Evolutionary conservation across 2,113 vertebrate genomes (phyloP), one percentile per base, ranked within the genome.

Genomic region (Bucco capensis): DNA sequence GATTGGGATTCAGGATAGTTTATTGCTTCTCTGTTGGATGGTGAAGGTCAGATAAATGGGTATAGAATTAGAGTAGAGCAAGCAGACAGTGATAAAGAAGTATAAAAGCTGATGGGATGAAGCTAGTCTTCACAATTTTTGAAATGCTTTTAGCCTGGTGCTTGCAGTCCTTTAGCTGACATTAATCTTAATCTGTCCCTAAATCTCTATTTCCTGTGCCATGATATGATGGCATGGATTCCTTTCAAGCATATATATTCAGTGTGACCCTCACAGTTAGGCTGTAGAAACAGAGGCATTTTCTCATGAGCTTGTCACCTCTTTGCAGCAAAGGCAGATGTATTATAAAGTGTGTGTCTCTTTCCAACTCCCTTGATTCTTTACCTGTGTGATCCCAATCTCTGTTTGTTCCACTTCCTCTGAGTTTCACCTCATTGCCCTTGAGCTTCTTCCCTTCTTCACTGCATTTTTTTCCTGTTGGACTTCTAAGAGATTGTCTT

Each of bases 381-480:
- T 64, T n/a, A 31, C 19, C n/a, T 78, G 57, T 84, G 35, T 94
- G 61, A 44, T 60, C 18, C 5, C 77, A 35, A 10, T 35, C 46
- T 66, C 64, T 88, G 65, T 79, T 92, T 76, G 71, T 92, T 93
- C 71, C 56, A n/a, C 64, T 94, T 89, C 57, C 58, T 90, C 76
- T 62, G 83, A 83, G 76, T 54, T 66, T 91, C 86, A 86, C 89
- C 89, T 88, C 44, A 19, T 78, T 93, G 92, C 80, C 91, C 89
- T 67, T 37, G 21, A 81, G 65, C 14, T 72, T 31, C 65, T 92
- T 16, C 27, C 1, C 1, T 80, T 24, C 22, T 50, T 78, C 83
- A 4, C 0, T 60, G 56, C 30, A 47, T 1, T 58, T 70, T 74
- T 67, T 64, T 72, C 56, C 70, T 72, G 27, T 42, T 71, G 5